A percentile compares a stretch with the other conserved stretches of the same genome.
These are phyloP conservation scores for Mormyrus lacerda DNA, from an alignment of 2,113 vertebrate genomes.

Conservation along the genomic window DNA sequence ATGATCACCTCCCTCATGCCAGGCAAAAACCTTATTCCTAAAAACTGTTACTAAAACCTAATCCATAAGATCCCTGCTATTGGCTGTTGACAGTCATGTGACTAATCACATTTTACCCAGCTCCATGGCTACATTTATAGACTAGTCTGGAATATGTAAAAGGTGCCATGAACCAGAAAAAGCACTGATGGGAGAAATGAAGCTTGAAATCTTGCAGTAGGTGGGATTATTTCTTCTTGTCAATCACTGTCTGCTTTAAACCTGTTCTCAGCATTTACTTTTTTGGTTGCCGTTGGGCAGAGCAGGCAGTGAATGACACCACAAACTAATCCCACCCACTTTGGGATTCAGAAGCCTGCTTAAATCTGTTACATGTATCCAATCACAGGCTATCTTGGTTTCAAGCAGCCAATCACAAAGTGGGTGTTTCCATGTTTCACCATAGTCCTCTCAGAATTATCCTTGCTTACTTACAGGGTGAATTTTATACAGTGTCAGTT, in stretches of 20 bases:
- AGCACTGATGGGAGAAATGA: neutral
- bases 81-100: neutral
- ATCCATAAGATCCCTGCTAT: neutral
- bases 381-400: neutral
- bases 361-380: neutral
- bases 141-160: neutral
- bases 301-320: neutral
- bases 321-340: neutral
- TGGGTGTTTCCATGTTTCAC: neutral
- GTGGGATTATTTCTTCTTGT: neutral
- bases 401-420: neutral
- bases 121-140: neutral
- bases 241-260: neutral
- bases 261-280: neutral
- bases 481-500: neutral
- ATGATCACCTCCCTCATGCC: neutral
- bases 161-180: neutral
- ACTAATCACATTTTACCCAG: neutral
- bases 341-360: neutral
- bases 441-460: neutral
- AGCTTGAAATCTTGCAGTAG: neutral
- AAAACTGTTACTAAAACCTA: neutral
- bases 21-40: neutral
- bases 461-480: neutral
- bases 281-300: neutral